phyloP scores from a whole-genome alignment of 1,140 invertebrate genomes.

The Drosophila asahinai region DNA sequence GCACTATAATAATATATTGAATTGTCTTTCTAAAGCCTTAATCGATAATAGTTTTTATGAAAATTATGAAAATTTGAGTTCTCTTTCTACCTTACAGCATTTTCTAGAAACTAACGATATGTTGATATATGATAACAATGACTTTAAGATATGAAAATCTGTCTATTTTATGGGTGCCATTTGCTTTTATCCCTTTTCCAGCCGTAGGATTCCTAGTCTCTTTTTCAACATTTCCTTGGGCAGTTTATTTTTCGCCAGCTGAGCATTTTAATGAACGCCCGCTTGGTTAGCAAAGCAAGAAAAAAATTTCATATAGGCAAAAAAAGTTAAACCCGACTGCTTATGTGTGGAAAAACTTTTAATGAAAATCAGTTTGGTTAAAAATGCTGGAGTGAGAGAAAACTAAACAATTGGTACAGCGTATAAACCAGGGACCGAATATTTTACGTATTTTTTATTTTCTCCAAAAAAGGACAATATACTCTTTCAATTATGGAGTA shows the following conservation, averaged over 20 bases:
- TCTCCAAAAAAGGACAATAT: neutral
- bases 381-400: neutral
- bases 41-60: too few relatives aligned
- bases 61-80: too few relatives aligned
- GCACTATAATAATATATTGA: too few relatives aligned
- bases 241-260: conserved; percentile 36
- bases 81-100: too few relatives aligned
- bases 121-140: too few relatives aligned
- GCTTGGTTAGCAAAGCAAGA: conserved; percentile 6
- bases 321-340: conserved; percentile 17
- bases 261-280: conserved; percentile 61
- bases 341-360: conserved; percentile 53
- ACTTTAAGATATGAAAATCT: too few relatives aligned
- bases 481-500: neutral
- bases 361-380: conserved; percentile 38
- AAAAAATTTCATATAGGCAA: conserved; percentile 40
- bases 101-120: too few relatives aligned
- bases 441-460: neutral
- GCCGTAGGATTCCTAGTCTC: neutral
- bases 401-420: conserved; percentile 18
- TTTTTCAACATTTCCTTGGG: conserved; percentile 8
- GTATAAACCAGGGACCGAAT: neutral
- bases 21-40: too few relatives aligned
- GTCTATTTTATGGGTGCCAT: too few relatives aligned
- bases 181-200: too few relatives aligned